Percentiles rank a stretch among this genome's conserved stretches.
These are phyloP conservation scores for Enteromius trimaculatus DNA, from an alignment of 2,797 vertebrate genomes.

Conservation along the genomic window DNA sequence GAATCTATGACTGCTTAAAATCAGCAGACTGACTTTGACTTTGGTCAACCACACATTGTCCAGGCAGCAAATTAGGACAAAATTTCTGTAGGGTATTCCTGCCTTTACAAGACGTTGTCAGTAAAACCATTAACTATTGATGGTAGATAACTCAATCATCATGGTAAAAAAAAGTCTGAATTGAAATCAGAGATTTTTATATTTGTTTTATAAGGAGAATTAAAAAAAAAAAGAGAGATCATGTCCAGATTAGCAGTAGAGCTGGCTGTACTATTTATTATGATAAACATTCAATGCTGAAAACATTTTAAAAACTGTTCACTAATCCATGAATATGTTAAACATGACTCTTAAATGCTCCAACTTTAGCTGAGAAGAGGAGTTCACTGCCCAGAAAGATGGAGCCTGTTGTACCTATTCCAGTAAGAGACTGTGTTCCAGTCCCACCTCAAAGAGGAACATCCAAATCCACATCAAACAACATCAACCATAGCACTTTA, in stretches of 20 bases:
- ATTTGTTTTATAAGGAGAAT: background rate
- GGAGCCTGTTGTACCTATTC: constrained; percentile 69
- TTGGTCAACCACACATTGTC: background rate
- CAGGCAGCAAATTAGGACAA: background rate
- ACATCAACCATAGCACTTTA: constrained; percentile 65
- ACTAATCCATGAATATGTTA: background rate
- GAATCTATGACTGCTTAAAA: background rate
- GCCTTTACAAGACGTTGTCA: background rate
- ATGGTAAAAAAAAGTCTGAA: no score
- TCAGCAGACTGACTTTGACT: background rate
- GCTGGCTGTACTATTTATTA: background rate
- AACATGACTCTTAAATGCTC: constrained; percentile 4
- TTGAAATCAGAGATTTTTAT: background rate
- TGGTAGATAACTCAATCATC: background rate
- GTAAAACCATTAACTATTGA: background rate
- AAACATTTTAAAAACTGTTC: background rate
- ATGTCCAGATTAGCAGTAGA: background rate
- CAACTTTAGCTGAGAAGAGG: constrained; percentile 68
- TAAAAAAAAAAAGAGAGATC: no score
- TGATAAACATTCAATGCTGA: background rate
- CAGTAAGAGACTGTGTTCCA: constrained; percentile 67
- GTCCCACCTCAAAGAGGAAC: constrained; percentile 73
- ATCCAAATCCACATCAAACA: constrained; percentile 61
- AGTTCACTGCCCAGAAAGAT: constrained; percentile 61
- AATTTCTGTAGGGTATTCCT: background rate